These are phyloP conservation scores for Onthophagus taurus DNA, from an alignment of 1,140 invertebrate genomes.

Conservation along the genomic window DNA sequence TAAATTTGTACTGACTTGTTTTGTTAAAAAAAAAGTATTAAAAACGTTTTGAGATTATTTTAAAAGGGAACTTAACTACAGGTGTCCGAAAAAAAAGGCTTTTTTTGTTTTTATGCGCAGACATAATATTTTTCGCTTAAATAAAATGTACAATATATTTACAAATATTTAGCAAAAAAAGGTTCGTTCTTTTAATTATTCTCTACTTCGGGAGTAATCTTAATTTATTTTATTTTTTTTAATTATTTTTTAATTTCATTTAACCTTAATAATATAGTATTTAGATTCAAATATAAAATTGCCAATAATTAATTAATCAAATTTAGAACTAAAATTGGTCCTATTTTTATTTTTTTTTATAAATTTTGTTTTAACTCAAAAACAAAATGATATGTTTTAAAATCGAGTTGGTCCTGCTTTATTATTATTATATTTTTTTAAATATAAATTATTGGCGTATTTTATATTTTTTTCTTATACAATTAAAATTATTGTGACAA, in stretches of 20 bases:
- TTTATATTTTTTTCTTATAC: background rate
- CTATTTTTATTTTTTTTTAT: conserved; percentile 13
- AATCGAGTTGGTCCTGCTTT: background rate
- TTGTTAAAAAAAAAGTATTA: conserved; percentile 14
- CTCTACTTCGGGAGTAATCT: conserved; percentile 3
- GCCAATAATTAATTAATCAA: conserved; percentile 30
- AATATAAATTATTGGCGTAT: background rate
- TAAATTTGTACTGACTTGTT: conserved; percentile 8
- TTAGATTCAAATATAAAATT: conserved; percentile 27
- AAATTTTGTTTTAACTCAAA: conserved; percentile 1
- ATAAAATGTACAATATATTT: conserved; percentile 32
- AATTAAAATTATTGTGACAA: conserved; percentile 3
- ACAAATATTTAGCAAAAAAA: conserved; percentile 29
- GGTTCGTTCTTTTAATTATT: conserved; percentile 22
- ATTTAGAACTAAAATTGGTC: conserved; percentile 14
- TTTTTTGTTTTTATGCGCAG: conserved; percentile 20
- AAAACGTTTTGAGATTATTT: conserved; percentile 18
- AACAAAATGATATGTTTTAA: background rate
- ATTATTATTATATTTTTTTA: conserved; percentile 2
- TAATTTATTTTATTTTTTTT: conserved; percentile 2
- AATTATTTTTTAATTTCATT: conserved; percentile 22
- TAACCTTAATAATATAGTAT: conserved; percentile 21
- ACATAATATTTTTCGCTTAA: conserved; percentile 30
- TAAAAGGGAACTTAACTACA: conserved; percentile 2
- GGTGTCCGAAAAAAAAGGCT: too few relatives aligned